Evolutionary conservation across 2,797 vertebrate species (phyloP).

Genomic region (Microchirus variegatus): DNA sequence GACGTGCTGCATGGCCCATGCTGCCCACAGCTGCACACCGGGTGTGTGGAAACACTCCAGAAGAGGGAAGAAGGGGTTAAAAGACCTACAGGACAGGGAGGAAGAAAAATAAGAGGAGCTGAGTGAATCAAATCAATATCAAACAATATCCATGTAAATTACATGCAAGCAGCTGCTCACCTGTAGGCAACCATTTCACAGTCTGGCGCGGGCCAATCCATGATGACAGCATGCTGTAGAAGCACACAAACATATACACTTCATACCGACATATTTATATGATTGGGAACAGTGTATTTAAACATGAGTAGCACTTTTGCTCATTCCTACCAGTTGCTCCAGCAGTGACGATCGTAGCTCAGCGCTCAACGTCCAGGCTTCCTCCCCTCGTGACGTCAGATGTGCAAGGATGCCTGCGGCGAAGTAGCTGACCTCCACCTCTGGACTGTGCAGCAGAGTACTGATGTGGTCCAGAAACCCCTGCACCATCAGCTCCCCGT

Average conservation of each 20-base stretch:
- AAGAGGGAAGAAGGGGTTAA: constrained; percentile 97
- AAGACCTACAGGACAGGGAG: constrained; percentile 83
- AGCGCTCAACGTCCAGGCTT: constrained; percentile 89
- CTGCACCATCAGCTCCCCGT: constrained; percentile 95
- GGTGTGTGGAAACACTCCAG: constrained; percentile 96
- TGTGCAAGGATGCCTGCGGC: constrained; percentile 98
- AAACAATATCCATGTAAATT: too few relatives aligned
- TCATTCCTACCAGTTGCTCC: constrained; percentile 88
- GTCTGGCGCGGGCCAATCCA: constrained; percentile 96
- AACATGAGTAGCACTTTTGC: background rate
- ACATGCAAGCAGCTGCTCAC: constrained; percentile 73
- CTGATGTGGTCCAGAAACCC: constrained; percentile 97
- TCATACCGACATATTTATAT: background rate
- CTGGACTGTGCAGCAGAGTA: constrained; percentile 90
- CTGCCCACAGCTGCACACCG: constrained; percentile 97
- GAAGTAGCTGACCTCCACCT: constrained; percentile 99
- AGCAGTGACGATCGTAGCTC: constrained; percentile 88
- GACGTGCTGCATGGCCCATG: constrained; percentile 99
- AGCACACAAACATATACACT: constrained; percentile 20
- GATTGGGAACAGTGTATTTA: accelerated
- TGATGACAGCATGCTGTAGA: constrained; percentile 92
- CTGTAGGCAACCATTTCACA: constrained; percentile 99
- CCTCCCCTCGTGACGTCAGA: constrained; percentile 93
- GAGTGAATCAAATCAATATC: background rate
- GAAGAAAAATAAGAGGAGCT: background rate